Evolutionary conservation across 64 coral and sea anemone species (phyloP).

Genomic region (Trachythela sp.): DNA sequence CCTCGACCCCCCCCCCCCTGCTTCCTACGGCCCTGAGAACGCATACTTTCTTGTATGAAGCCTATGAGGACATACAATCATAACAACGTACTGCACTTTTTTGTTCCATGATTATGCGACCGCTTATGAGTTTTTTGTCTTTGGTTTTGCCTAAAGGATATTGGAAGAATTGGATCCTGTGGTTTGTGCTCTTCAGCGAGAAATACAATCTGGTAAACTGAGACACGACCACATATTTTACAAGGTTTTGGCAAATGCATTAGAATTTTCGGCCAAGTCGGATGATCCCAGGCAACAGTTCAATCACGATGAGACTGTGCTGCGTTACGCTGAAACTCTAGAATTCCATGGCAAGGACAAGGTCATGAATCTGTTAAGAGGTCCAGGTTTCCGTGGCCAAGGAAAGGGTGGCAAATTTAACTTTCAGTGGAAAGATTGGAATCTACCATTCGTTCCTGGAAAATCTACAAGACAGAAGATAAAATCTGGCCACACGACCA

Average conservation of each 20-base stretch:
- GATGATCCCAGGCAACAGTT: not conserved
- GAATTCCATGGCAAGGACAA: conserved; percentile 34
- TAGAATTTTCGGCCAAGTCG: not conserved
- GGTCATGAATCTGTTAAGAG: conserved; percentile 46
- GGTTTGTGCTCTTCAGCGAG: too few species aligned
- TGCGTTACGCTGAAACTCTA: conserved; percentile 44
- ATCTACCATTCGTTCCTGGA: conserved; percentile 2
- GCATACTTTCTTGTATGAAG: too few species aligned
- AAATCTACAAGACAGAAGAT: conserved; percentile 33
- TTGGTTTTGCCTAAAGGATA: too few species aligned
- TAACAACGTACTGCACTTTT: too few species aligned
- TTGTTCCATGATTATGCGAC: too few species aligned
- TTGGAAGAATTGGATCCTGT: too few species aligned
- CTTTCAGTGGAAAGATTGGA: conserved; percentile 39
- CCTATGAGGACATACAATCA: too few species aligned
- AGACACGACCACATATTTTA: not conserved
- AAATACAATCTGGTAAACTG: not conserved
- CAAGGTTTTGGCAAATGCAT: not conserved
- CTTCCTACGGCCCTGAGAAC: too few species aligned
- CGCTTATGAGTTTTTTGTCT: too few species aligned
- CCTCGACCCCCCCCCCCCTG: too few species aligned
- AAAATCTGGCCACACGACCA: conserved; percentile 26
- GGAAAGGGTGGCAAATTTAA: not conserved
- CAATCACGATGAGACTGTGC: not conserved
- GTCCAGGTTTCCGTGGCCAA: conserved; percentile 29